Base-by-base conservation (phyloP, 92 coral and sea anemone species). In the Epizoanthus scotinus region DNA sequence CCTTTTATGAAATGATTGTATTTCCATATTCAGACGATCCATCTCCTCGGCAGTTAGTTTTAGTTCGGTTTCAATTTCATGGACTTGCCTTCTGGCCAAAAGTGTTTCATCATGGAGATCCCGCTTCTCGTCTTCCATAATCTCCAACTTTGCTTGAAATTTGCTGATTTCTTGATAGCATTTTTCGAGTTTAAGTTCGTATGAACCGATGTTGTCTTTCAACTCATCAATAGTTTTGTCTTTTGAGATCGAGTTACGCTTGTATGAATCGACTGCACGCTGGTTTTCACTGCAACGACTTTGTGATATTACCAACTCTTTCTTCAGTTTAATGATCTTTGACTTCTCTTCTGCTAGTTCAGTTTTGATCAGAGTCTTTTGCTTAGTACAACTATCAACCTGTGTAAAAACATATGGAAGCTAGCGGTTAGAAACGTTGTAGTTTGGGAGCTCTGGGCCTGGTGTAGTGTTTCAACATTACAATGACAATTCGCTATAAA, bases 61-160 rank as follows among this genome's bases (percentile, higher is more conserved):
- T 28, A 75, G 61, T 29, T 89, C 97, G 31, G 86, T 72, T 28
- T 86, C 85, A 18, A 79, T 68, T 27, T 86, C 97, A 25, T 85
- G 84, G 15, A 73, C 56, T 28, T 83, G 67, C 24, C 85, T 82
- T 71, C 87, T 73, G 0, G 90, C 86, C 9, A 25, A 66, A 13
- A 87, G 66, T 17, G 85, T 62, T 56, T 87, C 89, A 12, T 89
- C 91, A 18, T 89, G 91, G 3, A 91, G 84, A 36, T 84, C 86
- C 20, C 83, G 57, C 34, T 86, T 90, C 36, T 91, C 91, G 27
- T 89, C 87, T 21, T 91, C 97, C 10, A 82, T 40, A 50, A 82
- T 78, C 66, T 86, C 91, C 21, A 91, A 63, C 77, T 80, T 91
- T 24, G 87, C 91, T 84, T 89, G 86, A 29, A 91, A 88, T n/a